Percentiles rank a stretch among this genome's conserved stretches.
These are phyloP conservation scores for Poecilia wingei DNA, from an alignment of 2,797 vertebrate genomes.

Conservation along the genomic window DNA sequence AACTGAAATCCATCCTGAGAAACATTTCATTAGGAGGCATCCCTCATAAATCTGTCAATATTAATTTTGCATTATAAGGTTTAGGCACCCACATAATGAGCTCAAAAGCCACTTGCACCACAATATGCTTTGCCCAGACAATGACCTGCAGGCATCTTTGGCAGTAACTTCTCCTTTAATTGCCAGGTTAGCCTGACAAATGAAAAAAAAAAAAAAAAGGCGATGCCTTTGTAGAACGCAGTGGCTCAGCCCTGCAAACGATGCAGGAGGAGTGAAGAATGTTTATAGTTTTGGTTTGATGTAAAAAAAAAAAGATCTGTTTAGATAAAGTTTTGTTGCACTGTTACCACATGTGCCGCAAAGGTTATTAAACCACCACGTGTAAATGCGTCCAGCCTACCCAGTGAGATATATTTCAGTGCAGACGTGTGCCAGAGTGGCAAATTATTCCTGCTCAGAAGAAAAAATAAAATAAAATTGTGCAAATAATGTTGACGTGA, in stretches of 20 bases:
- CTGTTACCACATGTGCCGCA: not conserved
- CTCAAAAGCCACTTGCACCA: not conserved
- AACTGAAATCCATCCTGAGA: not conserved
- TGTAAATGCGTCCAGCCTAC: not conserved
- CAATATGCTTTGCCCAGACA: not conserved
- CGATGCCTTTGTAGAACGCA: not conserved
- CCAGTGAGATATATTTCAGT: not conserved
- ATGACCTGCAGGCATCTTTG: conserved; percentile 4
- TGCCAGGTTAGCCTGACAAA: not conserved
- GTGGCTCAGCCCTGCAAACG: not conserved
- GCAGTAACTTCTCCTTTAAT: conserved; percentile 3
- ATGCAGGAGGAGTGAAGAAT: not conserved
- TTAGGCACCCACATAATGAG: conserved; percentile 1
- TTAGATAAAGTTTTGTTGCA: not conserved
- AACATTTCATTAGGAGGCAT: conserved; percentile 2
- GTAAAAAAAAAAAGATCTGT: not conserved
- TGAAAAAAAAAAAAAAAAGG: not conserved
- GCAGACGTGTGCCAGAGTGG: not conserved
- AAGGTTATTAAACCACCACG: not conserved
- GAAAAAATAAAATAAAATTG: not conserved
- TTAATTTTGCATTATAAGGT: not conserved
- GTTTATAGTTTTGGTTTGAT: not conserved
- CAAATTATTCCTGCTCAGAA: not conserved
- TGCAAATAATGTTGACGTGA: not conserved
- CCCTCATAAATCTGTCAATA: not conserved